Conservation (phyloP, 2,888 invertebrate genomes). For the Megamerina dolium region DNA sequence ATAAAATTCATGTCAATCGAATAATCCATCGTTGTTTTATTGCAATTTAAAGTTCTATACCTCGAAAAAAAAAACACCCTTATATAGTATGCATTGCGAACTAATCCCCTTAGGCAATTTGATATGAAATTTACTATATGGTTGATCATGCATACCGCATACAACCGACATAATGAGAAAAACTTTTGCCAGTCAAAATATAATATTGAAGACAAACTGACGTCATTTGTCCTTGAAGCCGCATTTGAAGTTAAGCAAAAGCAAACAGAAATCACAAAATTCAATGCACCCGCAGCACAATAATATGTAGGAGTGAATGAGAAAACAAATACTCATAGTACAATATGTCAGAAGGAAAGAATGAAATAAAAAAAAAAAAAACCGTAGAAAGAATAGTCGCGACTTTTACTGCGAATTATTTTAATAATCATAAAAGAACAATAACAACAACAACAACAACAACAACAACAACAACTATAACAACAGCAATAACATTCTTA, state of each 20-base stretch:
- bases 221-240: slow-evolving; percentile 21
- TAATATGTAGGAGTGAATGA: not conserved
- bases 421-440: not conserved
- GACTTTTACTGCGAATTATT: slow-evolving; percentile 1
- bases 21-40: too few species aligned
- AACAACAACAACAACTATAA: not conserved
- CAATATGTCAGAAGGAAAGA: not conserved
- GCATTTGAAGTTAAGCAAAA: slow-evolving; percentile 13
- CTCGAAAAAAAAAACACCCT: too few species aligned
- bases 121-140: too few species aligned
- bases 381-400: not conserved
- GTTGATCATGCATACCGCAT: too few species aligned
- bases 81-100: too few species aligned
- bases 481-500: not conserved
- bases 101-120: too few species aligned
- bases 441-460: not conserved
- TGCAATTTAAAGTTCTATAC: too few species aligned
- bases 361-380: slow-evolving; percentile 4
- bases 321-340: not conserved
- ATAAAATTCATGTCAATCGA: too few species aligned
- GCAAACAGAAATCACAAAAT: slow-evolving; percentile 12
- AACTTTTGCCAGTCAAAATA: too few species aligned
- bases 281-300: slow-evolving; percentile 17
- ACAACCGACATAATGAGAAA: too few species aligned
- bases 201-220: too few species aligned